Percentiles rank a stretch among this genome's conserved stretches.
phyloP scores from a whole-genome alignment of 2,113 vertebrate genomes.

The Tyrannus savana region DNA sequence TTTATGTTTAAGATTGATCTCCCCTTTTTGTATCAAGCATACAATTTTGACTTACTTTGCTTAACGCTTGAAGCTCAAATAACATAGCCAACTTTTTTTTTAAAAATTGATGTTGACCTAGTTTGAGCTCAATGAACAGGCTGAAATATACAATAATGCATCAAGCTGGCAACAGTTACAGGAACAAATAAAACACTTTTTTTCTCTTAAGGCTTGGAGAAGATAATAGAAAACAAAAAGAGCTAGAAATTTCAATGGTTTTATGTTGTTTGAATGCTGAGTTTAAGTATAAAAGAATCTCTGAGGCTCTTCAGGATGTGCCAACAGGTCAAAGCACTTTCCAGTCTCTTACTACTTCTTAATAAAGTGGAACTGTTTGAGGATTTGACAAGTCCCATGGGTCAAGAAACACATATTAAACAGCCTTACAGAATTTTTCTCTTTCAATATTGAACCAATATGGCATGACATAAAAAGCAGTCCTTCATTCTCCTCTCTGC shows the following conservation, averaged over 20 bases:
- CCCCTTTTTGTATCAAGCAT: not conserved
- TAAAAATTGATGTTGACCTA: not conserved
- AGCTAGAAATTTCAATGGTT: conserved; percentile 11
- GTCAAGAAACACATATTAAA: conserved; percentile 59
- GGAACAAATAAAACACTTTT: not conserved
- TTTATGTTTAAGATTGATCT: not conserved
- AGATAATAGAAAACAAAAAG: not conserved
- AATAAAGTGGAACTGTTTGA: conserved; percentile 66
- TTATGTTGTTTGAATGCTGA: not conserved
- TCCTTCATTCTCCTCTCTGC: not conserved
- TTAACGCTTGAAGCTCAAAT: not conserved
- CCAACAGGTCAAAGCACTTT: conserved; percentile 54
- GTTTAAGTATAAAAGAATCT: conserved; percentile 57
- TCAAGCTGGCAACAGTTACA: conserved; percentile 12
- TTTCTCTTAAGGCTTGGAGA: not conserved
- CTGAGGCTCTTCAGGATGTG: conserved; percentile 49
- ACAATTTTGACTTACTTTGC: not conserved
- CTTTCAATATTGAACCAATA: conserved; percentile 31
- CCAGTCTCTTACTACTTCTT: conserved; percentile 53
- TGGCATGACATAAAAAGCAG: not conserved
- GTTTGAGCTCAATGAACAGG: not conserved
- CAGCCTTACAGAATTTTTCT: conserved; percentile 30
- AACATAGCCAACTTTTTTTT: not conserved
- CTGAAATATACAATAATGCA: not conserved
- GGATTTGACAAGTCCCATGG: conserved; percentile 66